phyloP scores from a whole-genome alignment of 1,140 invertebrate species.

The Drosophila ambigua region DNA sequence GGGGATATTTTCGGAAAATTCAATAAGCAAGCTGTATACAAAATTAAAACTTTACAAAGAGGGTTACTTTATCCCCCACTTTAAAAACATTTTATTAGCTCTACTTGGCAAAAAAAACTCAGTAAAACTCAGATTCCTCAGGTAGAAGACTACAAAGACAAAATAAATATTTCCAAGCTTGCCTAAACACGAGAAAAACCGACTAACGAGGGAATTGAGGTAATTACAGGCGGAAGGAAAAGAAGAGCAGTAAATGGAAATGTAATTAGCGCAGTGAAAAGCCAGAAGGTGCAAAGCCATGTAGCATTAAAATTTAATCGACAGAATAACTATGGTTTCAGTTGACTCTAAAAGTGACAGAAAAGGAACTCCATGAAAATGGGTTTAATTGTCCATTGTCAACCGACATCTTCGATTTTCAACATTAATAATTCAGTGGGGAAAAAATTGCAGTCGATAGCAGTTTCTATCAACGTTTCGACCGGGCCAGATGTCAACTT shows the following conservation, averaged over 20 bases:
- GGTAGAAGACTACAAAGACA: too few species aligned
- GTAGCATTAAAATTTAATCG: slow-evolving; percentile 18
- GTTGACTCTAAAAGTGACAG: not conserved
- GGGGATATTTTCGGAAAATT: too few species aligned
- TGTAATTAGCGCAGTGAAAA: slow-evolving; percentile 18
- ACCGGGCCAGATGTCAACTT: slow-evolving; percentile 47
- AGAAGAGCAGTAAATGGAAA: slow-evolving; percentile 5
- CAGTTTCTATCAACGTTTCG: slow-evolving; percentile 29
- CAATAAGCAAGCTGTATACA: too few species aligned
- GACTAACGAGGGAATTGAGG: slow-evolving; percentile 19
- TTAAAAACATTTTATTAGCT: too few species aligned
- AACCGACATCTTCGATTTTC: slow-evolving; percentile 26
- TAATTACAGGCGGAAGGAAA: slow-evolving; percentile 32
- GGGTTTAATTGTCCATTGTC: not conserved
- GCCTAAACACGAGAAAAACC: slow-evolving; percentile 1
- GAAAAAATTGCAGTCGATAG: slow-evolving; percentile 51
- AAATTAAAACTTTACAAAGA: too few species aligned
- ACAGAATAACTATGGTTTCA: slow-evolving; percentile 6
- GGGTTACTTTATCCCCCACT: too few species aligned
- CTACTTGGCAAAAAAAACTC: too few species aligned
- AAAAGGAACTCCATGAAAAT: slow-evolving; percentile 7
- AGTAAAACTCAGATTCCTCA: too few species aligned
- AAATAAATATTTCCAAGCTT: too few species aligned
- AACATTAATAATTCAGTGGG: slow-evolving; percentile 56
- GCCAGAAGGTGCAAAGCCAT: not conserved